These are phyloP conservation scores for Creontiades dilutus DNA, from an alignment of 2,888 invertebrate genomes.

Conservation along the genomic window DNA sequence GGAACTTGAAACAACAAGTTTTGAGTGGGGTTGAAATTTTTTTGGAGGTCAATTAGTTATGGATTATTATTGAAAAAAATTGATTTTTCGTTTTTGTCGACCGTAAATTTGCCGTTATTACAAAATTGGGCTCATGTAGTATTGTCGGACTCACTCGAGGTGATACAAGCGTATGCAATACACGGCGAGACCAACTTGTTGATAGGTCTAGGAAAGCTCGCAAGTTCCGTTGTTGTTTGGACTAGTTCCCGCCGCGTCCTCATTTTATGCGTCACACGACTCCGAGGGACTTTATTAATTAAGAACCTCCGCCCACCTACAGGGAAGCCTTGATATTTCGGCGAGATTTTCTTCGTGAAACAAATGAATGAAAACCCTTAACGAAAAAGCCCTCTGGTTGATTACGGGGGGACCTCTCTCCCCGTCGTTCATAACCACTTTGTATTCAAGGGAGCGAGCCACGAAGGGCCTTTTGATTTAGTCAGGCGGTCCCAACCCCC, in stretches of 20 bases:
- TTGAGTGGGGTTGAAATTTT: no score
- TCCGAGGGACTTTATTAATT: not conserved
- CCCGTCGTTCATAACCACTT: conserved; percentile 12
- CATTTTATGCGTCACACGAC: not conserved
- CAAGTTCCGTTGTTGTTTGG: not conserved
- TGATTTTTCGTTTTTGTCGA: no score
- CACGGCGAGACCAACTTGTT: not conserved
- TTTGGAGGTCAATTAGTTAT: no score
- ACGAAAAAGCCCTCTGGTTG: not conserved
- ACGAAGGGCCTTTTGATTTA: conserved; percentile 36
- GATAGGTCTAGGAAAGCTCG: not conserved
- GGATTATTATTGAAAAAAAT: no score
- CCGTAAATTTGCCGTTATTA: no score
- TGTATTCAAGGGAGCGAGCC: conserved; percentile 11
- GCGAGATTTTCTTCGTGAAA: not conserved
- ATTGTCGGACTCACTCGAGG: not conserved
- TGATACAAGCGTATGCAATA: not conserved
- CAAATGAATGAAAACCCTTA: conserved; percentile 20
- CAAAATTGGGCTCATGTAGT: no score
- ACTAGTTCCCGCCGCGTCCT: not conserved
- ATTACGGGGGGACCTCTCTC: not conserved
- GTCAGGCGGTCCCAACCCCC: not conserved
- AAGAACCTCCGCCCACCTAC: not conserved
- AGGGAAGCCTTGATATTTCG: not conserved
- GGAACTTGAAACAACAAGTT: no score